Evolutionary conservation across 2,888 invertebrate genomes (phyloP).

Genomic region (Patella caerulea): DNA sequence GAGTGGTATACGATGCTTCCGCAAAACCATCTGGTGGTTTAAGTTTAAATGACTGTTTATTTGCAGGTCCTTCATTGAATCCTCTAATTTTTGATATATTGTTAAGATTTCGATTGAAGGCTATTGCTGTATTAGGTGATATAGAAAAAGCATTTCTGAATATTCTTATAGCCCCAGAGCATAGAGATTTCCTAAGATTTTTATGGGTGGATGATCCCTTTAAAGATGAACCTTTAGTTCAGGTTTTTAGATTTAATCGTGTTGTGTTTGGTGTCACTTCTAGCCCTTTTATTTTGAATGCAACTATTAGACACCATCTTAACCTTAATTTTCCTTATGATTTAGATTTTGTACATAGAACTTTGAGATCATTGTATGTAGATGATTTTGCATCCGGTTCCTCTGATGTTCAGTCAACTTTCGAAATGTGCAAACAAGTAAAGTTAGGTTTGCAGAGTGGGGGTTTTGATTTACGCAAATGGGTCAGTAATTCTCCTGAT

Average conservation of each 20-base stretch:
- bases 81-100: neutral
- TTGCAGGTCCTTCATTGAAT: neutral
- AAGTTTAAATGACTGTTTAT: neutral
- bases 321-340: neutral
- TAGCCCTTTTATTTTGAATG: neutral
- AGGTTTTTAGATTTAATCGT: neutral
- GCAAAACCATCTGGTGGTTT: neutral
- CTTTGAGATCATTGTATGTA: neutral
- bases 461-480: neutral
- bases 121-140: neutral
- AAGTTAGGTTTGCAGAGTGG: neutral
- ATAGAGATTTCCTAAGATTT: neutral
- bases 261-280: too few relatives aligned
- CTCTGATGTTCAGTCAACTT: neutral
- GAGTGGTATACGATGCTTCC: neutral
- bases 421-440: neutral
- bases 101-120: neutral
- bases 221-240: neutral
- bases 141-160: neutral
- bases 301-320: neutral
- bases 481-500: neutral
- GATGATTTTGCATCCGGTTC: neutral
- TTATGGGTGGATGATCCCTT: neutral
- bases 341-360: neutral
- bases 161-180: neutral